Percentiles rank a stretch among this genome's conserved stretches.
These are phyloP conservation scores for Gymnogyps californianus DNA, from an alignment of 2,113 vertebrate genomes.

Conservation along the genomic window DNA sequence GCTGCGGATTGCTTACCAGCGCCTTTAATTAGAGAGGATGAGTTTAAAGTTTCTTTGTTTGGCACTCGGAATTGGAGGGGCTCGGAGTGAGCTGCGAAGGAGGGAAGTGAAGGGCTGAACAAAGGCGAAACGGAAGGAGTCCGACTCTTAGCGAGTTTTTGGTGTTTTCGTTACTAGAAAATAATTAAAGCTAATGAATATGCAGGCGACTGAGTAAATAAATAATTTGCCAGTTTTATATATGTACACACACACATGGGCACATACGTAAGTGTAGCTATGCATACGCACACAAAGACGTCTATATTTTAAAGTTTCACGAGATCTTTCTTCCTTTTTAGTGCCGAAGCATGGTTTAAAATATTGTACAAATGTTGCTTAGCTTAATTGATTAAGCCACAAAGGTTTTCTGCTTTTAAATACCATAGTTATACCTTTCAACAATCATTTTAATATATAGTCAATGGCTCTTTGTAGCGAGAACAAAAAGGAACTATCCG, in stretches of 20 bases:
- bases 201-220: constrained; percentile 65
- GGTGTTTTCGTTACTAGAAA: constrained; percentile 78
- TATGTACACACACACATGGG: neutral
- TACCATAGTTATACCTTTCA: constrained; percentile 74
- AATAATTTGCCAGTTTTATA: constrained; percentile 41
- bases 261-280: neutral
- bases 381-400: constrained; percentile 76
- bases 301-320: constrained; percentile 28
- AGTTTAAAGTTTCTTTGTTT: constrained; percentile 77
- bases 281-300: neutral
- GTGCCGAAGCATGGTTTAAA: constrained; percentile 40
- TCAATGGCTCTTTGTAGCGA: constrained; percentile 79
- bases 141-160: constrained; percentile 73
- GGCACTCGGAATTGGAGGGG: constrained; percentile 64
- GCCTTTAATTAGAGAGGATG: constrained; percentile 55
- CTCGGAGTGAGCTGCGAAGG: constrained; percentile 66
- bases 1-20: constrained; percentile 41
- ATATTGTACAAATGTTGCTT: constrained; percentile 68
- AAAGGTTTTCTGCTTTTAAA: constrained; percentile 75
- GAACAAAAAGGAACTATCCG: constrained; percentile 80
- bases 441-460: constrained; percentile 84
- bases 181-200: constrained; percentile 80
- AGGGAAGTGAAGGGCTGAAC: constrained; percentile 72
- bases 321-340: neutral
- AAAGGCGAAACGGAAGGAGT: constrained; percentile 75